Base-by-base conservation (phyloP, 2,797 vertebrate genomes). In the Falco rusticolus region DNA sequence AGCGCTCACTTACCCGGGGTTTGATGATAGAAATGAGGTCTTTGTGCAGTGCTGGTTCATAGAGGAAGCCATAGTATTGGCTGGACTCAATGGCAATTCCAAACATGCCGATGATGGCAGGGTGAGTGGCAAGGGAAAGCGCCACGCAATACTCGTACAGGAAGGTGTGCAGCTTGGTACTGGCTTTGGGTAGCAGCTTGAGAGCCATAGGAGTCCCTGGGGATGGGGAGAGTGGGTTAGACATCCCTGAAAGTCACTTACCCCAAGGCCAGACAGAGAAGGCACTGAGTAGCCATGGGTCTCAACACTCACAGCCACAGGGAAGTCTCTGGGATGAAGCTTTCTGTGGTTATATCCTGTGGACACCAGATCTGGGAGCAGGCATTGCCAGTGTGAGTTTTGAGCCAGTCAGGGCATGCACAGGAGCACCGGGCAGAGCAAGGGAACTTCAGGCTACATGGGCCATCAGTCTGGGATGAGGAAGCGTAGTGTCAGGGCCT, bases 61-160 rank as follows among this genome's bases (percentile, higher is more conserved):
- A 99, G 31, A 99, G 98, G 59, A 99, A 99, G 71, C 99, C 98
- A 19, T 99, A 99, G 95, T 99, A 98, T 12, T 97, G 96, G 4
- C 98, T 98, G 0, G 99, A 99, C 94, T 98, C 98, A 33, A 99
- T 99, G 89, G 98, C 99, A 29, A 99, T 99, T 54, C 99, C 99
- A 34, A 99, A 98, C 88, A 99, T 98, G 8, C 98, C 74, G 6
- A 99, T 98, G 47, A 99, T 98, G 26, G 98, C 99, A 0, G 99
- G 97, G 56, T 99, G 99, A 3, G 98, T 91, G 59, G 99, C 99
- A 16, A 99, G 99, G 0, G 98, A 98, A 54, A 99, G 98, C 0
- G 99, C 99, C 71, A 99, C 97, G 10, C 99, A 99, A 9, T 99
- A 99, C 92, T 99, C 99, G 37, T 98, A 98, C 68, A 99, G 97